Evolutionary conservation across 2,113 vertebrate genomes (phyloP).

Genomic region (Callospermophilus lateralis): DNA sequence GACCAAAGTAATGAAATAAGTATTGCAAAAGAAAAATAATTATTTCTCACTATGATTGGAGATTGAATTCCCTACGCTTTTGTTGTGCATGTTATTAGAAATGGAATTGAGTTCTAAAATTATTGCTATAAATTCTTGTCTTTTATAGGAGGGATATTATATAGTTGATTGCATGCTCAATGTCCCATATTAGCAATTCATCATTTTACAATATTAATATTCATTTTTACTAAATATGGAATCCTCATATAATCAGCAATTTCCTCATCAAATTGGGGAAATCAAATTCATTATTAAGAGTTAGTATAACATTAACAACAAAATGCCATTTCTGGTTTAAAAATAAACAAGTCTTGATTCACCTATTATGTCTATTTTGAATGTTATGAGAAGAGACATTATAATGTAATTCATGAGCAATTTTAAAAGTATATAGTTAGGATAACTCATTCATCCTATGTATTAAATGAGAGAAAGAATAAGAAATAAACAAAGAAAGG

Average conservation of each 20-base stretch:
- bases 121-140: slow-evolving; percentile 65
- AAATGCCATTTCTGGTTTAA: slow-evolving; percentile 75
- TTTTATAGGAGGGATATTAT: slow-evolving; percentile 68
- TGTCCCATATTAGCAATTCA: slow-evolving; percentile 76
- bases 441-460: background rate
- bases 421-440: slow-evolving; percentile 16
- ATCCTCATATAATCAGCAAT: slow-evolving; percentile 72
- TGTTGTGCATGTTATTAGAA: slow-evolving; percentile 50
- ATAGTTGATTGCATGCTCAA: slow-evolving; percentile 76
- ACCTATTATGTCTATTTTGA: slow-evolving; percentile 64
- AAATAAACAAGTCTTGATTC: slow-evolving; percentile 79
- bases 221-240: slow-evolving; percentile 75
- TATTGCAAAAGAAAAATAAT: slow-evolving; percentile 32
- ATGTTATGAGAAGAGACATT: slow-evolving; percentile 9
- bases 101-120: slow-evolving; percentile 66
- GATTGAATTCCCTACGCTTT: slow-evolving; percentile 51
- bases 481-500: background rate
- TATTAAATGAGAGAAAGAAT: background rate
- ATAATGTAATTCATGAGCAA: background rate
- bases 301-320: slow-evolving; percentile 56
- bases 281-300: slow-evolving; percentile 72
- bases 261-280: slow-evolving; percentile 77
- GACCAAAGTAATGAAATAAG: slow-evolving; percentile 25
- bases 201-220: slow-evolving; percentile 74
- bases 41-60: background rate